Conservation (phyloP, 2,797 vertebrate species). For the Smutsia temminckii region DNA sequence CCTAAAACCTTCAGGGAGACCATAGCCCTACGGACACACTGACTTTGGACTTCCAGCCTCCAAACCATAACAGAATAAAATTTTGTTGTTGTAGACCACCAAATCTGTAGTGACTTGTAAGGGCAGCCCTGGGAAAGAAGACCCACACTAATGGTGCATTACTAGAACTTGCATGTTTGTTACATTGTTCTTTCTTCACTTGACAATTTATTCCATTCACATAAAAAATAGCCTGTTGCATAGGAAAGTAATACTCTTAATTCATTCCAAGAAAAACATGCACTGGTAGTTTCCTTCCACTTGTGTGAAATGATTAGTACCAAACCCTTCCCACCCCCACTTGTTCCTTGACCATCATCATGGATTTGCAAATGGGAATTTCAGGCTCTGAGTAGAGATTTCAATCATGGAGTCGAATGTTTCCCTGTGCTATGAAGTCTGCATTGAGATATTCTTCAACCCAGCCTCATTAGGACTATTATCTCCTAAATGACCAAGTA, state of each 20-base stretch:
- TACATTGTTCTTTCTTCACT: not conserved
- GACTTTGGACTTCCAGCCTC: not conserved
- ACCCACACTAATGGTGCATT: not conserved
- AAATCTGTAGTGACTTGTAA: not conserved
- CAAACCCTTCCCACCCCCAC: not conserved
- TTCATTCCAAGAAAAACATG: not conserved
- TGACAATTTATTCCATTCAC: not conserved
- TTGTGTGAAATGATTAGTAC: not conserved
- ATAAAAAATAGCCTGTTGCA: not conserved
- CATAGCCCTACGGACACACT: not conserved
- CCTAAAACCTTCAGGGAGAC: not conserved
- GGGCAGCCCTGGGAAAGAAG: not conserved
- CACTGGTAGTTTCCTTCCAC: not conserved
- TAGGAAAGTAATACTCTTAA: conserved; percentile 15
- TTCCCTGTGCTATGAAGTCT: not conserved
- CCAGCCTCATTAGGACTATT: conserved; percentile 18
- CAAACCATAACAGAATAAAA: not conserved
- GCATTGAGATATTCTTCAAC: conserved; percentile 45
- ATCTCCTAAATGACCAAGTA: conserved; percentile 37
- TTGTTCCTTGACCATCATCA: not conserved
- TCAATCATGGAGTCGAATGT: not conserved
- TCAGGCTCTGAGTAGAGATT: not conserved
- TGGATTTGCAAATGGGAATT: not conserved
- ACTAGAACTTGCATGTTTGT: not conserved
- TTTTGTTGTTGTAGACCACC: not conserved